Evolutionary conservation across 2,113 vertebrate genomes (phyloP).

Genomic region (Pangasianodon hypophthalmus): DNA sequence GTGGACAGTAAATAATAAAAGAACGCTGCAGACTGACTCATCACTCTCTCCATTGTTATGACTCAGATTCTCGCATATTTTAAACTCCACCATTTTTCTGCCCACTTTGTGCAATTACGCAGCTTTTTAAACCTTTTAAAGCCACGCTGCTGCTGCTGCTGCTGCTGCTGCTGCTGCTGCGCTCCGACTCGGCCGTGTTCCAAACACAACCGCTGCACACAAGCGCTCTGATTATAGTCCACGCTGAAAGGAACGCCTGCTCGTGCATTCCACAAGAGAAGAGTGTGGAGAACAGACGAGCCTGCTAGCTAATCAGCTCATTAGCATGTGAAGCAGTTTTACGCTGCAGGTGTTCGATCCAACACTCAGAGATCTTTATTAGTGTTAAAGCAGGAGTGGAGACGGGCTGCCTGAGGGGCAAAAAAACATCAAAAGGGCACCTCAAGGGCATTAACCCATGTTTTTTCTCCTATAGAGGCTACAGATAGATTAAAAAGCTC

Average conservation of each 20-base stretch:
- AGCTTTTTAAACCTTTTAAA: slow-evolving; percentile 12
- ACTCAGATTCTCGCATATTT: neutral
- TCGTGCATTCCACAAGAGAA: neutral
- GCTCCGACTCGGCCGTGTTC: neutral
- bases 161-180: neutral
- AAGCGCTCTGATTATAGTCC: neutral
- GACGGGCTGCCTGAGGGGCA: neutral
- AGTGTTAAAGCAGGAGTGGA: neutral
- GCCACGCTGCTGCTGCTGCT: neutral
- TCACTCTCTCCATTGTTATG: neutral
- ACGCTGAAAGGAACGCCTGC: neutral
- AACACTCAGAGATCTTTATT: neutral
- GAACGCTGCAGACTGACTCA: neutral
- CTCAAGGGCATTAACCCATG: neutral
- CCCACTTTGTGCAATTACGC: slow-evolving; percentile 5
- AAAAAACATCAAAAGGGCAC: neutral
- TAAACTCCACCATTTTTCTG: neutral
- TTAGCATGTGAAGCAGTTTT: neutral
- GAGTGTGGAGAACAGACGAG: neutral
- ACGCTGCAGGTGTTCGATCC: neutral
- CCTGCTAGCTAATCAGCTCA: neutral
- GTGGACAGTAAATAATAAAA: neutral
- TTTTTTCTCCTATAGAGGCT: neutral
- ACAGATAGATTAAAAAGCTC: neutral
- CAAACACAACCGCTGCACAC: neutral